These are phyloP conservation scores for Pyrocephalus nanus DNA, from an alignment of 2,797 vertebrate species.

Conservation along the genomic window DNA sequence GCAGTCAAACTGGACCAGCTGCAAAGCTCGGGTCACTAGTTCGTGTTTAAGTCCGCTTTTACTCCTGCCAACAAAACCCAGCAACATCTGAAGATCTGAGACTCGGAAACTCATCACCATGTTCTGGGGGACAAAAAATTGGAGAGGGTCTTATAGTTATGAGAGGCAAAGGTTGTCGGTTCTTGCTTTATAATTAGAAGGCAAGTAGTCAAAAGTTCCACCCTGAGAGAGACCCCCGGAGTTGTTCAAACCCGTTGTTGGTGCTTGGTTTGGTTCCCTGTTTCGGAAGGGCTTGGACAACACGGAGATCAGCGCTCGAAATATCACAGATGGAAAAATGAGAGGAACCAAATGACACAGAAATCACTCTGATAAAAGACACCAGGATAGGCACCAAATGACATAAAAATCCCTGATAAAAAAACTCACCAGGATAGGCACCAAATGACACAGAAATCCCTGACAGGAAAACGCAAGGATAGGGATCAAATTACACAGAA, in stretches of 20 bases:
- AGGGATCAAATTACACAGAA: background rate
- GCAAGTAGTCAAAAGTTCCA: background rate
- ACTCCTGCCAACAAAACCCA: conserved; percentile 97
- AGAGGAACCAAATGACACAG: no score
- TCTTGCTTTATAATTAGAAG: background rate
- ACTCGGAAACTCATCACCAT: conserved; percentile 98
- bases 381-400: no score
- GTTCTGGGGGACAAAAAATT: conserved; percentile 33
- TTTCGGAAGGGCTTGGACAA: background rate
- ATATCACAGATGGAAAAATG: background rate
- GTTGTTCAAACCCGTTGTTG: background rate
- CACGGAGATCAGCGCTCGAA: background rate
- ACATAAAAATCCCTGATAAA: no score
- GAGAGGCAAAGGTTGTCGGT: background rate
- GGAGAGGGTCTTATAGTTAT: conserved; percentile 1
- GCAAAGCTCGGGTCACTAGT: conserved; percentile 92
- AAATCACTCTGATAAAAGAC: no score
- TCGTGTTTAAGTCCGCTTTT: conserved; percentile 99
- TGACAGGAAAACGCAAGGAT: background rate
- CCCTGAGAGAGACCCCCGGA: background rate
- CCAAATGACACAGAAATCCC: no score
- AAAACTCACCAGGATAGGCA: no score
- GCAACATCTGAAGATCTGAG: conserved; percentile 97
- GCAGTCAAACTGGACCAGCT: conserved; percentile 96
- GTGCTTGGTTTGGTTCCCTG: background rate